Evolutionary conservation across 2,797 vertebrate species (phyloP).

Genomic region (Galagoides demidoff): DNA sequence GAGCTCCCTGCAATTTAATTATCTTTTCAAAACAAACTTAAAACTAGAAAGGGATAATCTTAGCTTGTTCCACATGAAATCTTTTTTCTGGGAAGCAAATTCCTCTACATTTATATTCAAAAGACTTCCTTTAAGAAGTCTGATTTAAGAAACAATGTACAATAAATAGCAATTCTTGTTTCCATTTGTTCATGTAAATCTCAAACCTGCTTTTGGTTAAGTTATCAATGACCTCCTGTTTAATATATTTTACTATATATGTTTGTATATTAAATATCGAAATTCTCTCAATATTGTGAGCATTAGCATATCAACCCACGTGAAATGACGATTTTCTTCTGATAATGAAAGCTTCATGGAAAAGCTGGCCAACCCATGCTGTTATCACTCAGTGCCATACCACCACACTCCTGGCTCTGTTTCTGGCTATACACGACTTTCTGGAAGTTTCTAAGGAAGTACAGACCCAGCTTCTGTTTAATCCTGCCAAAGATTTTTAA

Average conservation of each 20-base stretch:
- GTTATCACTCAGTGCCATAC: neutral
- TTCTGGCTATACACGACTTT: neutral
- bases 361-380: neutral
- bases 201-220: neutral
- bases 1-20: neutral
- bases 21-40: constrained; percentile 2
- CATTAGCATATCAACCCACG: neutral
- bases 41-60: constrained; percentile 20
- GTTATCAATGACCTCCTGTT: neutral
- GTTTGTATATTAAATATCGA: neutral
- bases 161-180: neutral
- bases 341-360: neutral
- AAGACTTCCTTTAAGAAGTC: neutral
- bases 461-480: constrained; percentile 26
- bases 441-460: constrained; percentile 48
- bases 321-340: neutral
- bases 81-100: constrained; percentile 1
- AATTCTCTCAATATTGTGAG: neutral
- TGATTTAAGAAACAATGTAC: neutral
- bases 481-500: neutral
- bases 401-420: neutral
- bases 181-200: constrained; percentile 2
- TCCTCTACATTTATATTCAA: constrained; percentile 23
- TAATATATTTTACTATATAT: neutral
- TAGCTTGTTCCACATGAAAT: constrained; percentile 8